Evolutionary conservation across 2,113 vertebrate species (phyloP), one percentile per base, ranked within the genome.

Genomic region (Aspiorhynchus laticeps): DNA sequence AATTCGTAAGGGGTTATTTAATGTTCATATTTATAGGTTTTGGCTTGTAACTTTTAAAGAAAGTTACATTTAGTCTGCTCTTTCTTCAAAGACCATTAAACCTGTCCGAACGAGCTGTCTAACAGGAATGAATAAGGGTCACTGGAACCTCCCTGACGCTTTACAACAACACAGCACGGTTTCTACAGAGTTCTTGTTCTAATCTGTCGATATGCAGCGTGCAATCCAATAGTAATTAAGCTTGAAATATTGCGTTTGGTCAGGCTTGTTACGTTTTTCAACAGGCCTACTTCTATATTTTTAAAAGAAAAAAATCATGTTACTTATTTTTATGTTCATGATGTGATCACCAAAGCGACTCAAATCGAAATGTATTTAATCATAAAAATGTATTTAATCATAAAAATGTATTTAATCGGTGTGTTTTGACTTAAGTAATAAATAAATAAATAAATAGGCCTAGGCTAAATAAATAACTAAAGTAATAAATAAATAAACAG

Each of bases 111-210:
- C 59, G 74, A 87, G 75, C 38, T 53, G 86, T 75, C 69, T 80
- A 86, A 78, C 82, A 75, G 85, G 81, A 85, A 78, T 83, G 85
- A 86, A 88, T 80, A 86, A 80, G 83, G 88, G 88, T 86, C 84
- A 77, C 31, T 71, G 84, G 86, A 83, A 51, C 84, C 86, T 88
- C 87, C 87, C 88, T 28, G 80, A 38, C 86, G 59, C 73, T 90
- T 86, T 90, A 63, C 41, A 80, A 84, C 73, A 31, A 79, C 61
- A 33, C 67, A 33, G 61, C 69, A 83, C 43, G 74, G 38, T 19
- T 78, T 38, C 33, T 79, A 11, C 28, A 61, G 38, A 36, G 80
- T 53, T 77, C 75, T 67, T 79, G 63, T 69, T 77, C 53, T 43
- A n/a, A 76, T 65, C 86, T 65, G 41, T 59, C 43, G 65, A 83